Evolutionary conservation across 2,888 invertebrate species (phyloP).

Genomic region (Pachymerium ferrugineum): DNA sequence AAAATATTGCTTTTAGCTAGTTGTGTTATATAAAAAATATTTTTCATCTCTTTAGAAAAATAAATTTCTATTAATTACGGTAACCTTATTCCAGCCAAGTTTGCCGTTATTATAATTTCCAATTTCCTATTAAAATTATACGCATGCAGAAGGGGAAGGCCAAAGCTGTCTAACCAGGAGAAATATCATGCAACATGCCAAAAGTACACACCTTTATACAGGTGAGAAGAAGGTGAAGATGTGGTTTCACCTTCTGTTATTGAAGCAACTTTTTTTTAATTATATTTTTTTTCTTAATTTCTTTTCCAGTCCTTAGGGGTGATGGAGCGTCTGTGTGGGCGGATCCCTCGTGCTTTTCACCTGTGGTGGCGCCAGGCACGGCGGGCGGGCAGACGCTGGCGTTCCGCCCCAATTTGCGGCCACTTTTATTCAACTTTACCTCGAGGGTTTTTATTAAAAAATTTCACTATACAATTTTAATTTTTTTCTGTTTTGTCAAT

Average conservation of each 20-base stretch:
- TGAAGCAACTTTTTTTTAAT: slow-evolving; percentile 20
- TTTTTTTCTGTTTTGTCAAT: background rate
- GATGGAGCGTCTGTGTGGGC: slow-evolving; percentile 22
- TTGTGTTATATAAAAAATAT: no score
- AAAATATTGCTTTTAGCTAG: no score
- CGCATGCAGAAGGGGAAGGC: background rate
- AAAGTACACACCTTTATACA: slow-evolving; percentile 16
- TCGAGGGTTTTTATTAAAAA: background rate
- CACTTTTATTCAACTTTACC: no score
- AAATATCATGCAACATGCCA: slow-evolving; percentile 13
- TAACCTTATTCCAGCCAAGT: no score
- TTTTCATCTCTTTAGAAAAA: no score
- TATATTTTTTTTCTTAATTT: background rate
- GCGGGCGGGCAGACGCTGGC: slow-evolving; percentile 21
- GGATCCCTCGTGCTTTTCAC: slow-evolving; percentile 27
- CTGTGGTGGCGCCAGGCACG: slow-evolving; percentile 25
- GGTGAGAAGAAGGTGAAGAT: slow-evolving; percentile 25
- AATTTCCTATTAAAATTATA: background rate
- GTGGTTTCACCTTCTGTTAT: slow-evolving; percentile 14
- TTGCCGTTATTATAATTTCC: no score
- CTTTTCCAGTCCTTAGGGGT: slow-evolving; percentile 14
- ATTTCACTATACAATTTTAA: background rate
- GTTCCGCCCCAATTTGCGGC: slow-evolving; percentile 21
- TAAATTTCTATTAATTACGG: no score
- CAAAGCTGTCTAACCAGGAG: background rate